Evolutionary conservation across 2,888 invertebrate species (phyloP).

Genomic region (Drosophila neonasuta): DNA sequence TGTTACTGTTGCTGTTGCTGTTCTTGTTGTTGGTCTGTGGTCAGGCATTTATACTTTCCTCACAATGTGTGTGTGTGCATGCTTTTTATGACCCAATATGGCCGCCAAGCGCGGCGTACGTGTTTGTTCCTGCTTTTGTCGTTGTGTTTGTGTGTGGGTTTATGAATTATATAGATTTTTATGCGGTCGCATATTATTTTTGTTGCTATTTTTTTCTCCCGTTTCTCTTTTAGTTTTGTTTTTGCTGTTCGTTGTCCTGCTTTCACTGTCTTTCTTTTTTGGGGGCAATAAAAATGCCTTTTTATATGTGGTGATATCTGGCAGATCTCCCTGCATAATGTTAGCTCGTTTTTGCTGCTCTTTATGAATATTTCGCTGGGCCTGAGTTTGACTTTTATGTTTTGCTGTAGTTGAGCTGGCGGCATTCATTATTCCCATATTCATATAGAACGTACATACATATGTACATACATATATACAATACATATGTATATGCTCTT

Average conservation of each 20-base stretch:
- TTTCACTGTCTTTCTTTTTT: slow-evolving; percentile 33
- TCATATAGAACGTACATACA: slow-evolving; percentile 28
- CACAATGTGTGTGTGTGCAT: slow-evolving; percentile 47
- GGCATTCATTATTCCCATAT: slow-evolving; percentile 66
- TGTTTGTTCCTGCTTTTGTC: slow-evolving; percentile 48
- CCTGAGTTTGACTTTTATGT: slow-evolving; percentile 61
- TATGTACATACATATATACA: slow-evolving; percentile 1
- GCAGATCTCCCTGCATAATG: slow-evolving; percentile 67
- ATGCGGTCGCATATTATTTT: slow-evolving; percentile 77
- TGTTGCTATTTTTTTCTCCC: slow-evolving; percentile 52
- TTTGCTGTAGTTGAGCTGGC: slow-evolving; percentile 43
- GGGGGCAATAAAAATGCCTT: slow-evolving; percentile 68
- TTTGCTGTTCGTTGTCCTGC: slow-evolving; percentile 29
- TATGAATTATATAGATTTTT: slow-evolving; percentile 77
- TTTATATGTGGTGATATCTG: slow-evolving; percentile 60
- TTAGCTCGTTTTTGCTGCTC: slow-evolving; percentile 52
- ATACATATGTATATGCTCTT: slow-evolving; percentile 27
- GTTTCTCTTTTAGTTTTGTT: slow-evolving; percentile 25
- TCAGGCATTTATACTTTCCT: slow-evolving; percentile 56
- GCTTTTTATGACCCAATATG: slow-evolving; percentile 77
- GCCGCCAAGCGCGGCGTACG: slow-evolving; percentile 71
- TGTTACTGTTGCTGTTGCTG: slow-evolving; percentile 25
- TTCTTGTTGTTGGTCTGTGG: slow-evolving; percentile 50
- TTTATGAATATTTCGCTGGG: slow-evolving; percentile 69
- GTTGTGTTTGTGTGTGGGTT: slow-evolving; percentile 50